phyloP scores from a whole-genome alignment of 2,797 vertebrate genomes.

The Crocidura indochinensis region DNA sequence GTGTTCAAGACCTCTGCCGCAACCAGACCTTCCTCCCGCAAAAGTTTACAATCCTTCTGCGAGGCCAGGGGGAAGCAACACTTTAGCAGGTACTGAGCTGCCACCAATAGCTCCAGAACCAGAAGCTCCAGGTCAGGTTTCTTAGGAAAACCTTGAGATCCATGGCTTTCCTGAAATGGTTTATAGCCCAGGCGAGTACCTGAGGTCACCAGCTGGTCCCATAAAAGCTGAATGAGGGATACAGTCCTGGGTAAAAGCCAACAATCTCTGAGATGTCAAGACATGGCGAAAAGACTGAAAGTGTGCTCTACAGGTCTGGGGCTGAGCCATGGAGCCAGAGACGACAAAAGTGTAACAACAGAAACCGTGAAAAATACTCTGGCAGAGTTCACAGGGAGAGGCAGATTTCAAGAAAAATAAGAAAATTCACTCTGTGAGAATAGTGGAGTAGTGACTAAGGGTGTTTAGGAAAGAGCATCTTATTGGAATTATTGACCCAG shows the following conservation, averaged over 20 bases:
- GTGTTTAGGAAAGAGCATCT: not conserved
- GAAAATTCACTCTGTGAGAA: not conserved
- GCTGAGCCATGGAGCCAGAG: not conserved
- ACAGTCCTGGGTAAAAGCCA: not conserved
- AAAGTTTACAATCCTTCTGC: conserved; percentile 9
- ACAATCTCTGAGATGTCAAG: not conserved
- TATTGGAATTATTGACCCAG: not conserved
- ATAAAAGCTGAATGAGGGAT: conserved; percentile 43
- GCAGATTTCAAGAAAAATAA: not conserved
- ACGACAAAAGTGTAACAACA: not conserved
- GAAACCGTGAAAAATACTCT: not conserved
- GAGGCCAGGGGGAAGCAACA: conserved; percentile 57
- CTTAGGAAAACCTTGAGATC: conserved; percentile 43
- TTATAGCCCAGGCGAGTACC: not conserved
- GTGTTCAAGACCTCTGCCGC: not conserved
- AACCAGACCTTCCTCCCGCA: not conserved
- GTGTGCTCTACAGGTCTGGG: not conserved
- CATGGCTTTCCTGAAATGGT: conserved; percentile 13
- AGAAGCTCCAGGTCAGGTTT: conserved; percentile 64
- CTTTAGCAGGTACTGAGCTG: conserved; percentile 50
- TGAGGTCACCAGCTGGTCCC: conserved; percentile 61
- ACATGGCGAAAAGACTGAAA: not conserved
- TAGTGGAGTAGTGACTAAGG: not conserved
- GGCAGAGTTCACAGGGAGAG: not conserved
- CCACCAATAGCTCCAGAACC: conserved; percentile 43